These are phyloP conservation scores for Iphiclides podalirius DNA, from an alignment of 2,888 invertebrate species.

Conservation along the genomic window DNA sequence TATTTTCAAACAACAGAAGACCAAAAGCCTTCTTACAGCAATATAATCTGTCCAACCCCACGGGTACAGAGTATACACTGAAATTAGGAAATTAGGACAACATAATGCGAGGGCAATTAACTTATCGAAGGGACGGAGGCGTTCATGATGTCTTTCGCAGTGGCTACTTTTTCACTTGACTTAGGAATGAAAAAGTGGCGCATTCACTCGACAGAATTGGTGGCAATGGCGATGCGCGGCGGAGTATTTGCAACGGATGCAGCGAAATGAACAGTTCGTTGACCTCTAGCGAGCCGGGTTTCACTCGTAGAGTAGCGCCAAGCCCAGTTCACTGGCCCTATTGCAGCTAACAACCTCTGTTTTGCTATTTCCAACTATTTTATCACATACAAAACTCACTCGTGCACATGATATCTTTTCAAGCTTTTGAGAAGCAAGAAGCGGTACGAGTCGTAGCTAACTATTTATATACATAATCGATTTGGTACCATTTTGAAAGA, in stretches of 20 bases:
- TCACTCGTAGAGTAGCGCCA: conserved; percentile 66
- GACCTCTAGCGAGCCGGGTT: conserved; percentile 73
- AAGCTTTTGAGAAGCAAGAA: too few species aligned
- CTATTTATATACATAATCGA: too few species aligned
- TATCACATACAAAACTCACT: not conserved
- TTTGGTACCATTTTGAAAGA: too few species aligned
- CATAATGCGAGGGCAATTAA: too few species aligned
- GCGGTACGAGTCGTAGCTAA: too few species aligned
- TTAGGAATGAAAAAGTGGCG: conserved; percentile 58
- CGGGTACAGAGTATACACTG: too few species aligned
- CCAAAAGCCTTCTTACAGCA: too few species aligned
- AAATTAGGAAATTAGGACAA: too few species aligned
- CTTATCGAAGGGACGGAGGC: conserved; percentile 31
- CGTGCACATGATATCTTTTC: conserved; percentile 5
- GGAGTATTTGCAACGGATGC: conserved; percentile 78
- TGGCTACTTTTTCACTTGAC: conserved; percentile 57
- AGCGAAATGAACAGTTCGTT: conserved; percentile 77
- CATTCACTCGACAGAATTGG: conserved; percentile 66
- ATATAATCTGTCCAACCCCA: too few species aligned
- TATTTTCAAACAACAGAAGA: too few species aligned
- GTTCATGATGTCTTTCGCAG: conserved; percentile 54
- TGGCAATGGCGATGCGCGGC: conserved; percentile 63
- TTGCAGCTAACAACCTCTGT: conserved; percentile 54
- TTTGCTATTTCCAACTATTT: conserved; percentile 39
- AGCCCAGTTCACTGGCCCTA: conserved; percentile 72